phyloP scores from a whole-genome alignment of 2,113 vertebrate species.

The Podiceps cristatus region DNA sequence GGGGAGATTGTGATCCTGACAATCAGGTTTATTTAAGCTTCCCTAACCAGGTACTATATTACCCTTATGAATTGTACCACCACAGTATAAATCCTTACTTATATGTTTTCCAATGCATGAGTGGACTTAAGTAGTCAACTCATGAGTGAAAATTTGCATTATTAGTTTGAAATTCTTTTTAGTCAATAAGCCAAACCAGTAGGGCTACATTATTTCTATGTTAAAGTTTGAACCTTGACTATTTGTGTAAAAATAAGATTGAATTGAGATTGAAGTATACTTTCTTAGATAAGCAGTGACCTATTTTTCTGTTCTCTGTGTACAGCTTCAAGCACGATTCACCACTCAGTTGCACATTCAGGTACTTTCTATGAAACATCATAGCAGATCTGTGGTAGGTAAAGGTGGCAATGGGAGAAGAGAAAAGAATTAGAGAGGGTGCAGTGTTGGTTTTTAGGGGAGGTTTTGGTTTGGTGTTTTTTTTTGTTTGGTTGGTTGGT shows the following conservation, averaged over 20 bases:
- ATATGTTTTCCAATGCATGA: not conserved
- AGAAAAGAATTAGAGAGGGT: not conserved
- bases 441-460: not conserved
- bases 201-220: not conserved
- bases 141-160: rapidly evolving
- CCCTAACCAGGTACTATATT: not conserved
- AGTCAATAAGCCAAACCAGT: not conserved
- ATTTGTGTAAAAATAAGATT: not conserved
- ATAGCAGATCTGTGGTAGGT: not conserved
- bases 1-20: not conserved
- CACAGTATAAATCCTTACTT: not conserved
- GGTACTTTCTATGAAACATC: not conserved
- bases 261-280: not conserved
- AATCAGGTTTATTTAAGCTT: not conserved
- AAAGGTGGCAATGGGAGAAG: not conserved
- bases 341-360: not conserved
- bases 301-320: not conserved
- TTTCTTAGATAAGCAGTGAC: not conserved
- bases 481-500: too few relatives aligned
- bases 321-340: not conserved
- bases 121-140: not conserved
- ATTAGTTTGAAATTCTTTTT: not conserved
- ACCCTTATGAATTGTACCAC: not conserved
- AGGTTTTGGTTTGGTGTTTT: not conserved
- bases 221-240: not conserved